Conservation (phyloP, 2,888 invertebrate species). For the Sympetrum striolatum region DNA sequence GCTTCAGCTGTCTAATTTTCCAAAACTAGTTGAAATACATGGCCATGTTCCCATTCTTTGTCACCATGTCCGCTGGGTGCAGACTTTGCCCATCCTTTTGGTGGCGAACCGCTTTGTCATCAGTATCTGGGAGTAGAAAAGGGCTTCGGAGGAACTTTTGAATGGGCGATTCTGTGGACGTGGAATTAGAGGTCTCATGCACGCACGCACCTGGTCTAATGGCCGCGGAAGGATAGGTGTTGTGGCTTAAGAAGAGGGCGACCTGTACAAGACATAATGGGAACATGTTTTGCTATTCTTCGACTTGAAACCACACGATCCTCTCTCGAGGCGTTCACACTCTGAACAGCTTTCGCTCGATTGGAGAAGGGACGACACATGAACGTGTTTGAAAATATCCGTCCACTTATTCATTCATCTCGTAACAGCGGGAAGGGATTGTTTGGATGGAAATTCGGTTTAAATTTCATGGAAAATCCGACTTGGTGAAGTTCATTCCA, state of each 20-base stretch:
- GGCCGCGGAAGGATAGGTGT: not conserved
- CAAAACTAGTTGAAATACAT: no score
- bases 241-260: not conserved
- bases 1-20: no score
- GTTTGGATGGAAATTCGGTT: no score
- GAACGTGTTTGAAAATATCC: no score
- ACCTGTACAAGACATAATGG: not conserved
- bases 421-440: no score
- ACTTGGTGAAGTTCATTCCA: no score
- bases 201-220: not conserved
- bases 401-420: no score
- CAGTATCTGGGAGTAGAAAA: not conserved
- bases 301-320: not conserved
- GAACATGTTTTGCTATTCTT: not conserved
- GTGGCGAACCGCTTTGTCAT: not conserved
- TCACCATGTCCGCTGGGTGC: not conserved
- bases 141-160: not conserved
- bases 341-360: not conserved
- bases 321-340: not conserved
- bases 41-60: no score
- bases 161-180: not conserved
- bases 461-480: no score
- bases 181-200: not conserved
- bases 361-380: not conserved
- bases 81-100: not conserved